Base-by-base conservation (phyloP, 2,888 invertebrate genomes). In the Sclerodermus sp. region DNA sequence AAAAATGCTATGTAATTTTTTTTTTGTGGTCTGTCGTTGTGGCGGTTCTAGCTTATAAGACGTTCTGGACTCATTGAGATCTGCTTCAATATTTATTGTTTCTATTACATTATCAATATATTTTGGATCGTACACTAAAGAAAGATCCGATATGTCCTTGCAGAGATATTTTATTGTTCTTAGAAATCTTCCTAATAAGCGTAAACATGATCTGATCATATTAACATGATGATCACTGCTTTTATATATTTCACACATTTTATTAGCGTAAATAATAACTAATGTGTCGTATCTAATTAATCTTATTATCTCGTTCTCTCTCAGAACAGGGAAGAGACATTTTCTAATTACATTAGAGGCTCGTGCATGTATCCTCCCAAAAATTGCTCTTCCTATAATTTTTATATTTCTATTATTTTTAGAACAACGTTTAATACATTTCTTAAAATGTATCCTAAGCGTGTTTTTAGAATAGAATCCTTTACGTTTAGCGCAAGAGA, bases 241-340 rank as follows among this genome's bases (percentile, higher is more conserved):
- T 49, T 44, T 40, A 45, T 61, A 60, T 42, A 53, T 62, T 16
- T 51, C 38, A 40, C 62, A 59, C 39, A 60, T 36, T 36, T 49
- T 43, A 47, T 64, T 64, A 2, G 51, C 63, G 45, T 58, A 64
- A 10, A 53, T 16, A 31, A 64, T 59, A 8, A 60, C 30, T n/a
- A 65, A 43, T 39, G 47, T 47, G 36, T 65, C 62, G 47, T 65
- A 64, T 47, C 60, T 40, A 18, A 64, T 54, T 0, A 50, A 13
- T 12, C 49, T 37, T 14, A 51, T 42, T 12, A 62, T 44, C 3
- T 56, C 47, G 40, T 63, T 60, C n/a, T 65, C 60, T 42, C 58
- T 39, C 45, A 65, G 29, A 9, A 52, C 45, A 29, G 63, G 63
- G 37, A 64, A 58, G 36, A 59, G 45, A 4, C 41, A 18, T 16